phyloP scores from a whole-genome alignment of 2,888 invertebrate genomes.

The Sturmia bella region DNA sequence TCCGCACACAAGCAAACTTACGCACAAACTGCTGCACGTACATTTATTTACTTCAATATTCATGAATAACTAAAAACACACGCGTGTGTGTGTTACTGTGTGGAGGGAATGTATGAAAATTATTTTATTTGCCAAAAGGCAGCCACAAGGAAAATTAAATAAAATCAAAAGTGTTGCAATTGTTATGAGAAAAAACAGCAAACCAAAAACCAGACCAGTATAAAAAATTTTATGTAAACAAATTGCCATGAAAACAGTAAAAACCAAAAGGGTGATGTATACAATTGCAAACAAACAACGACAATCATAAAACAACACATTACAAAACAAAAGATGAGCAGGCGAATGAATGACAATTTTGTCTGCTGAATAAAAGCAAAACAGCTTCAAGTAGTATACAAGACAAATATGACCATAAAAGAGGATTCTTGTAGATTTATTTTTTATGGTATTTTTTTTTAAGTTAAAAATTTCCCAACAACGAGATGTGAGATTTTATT shows the following conservation, averaged over 20 bases:
- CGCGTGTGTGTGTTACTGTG: background rate
- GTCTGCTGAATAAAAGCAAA: background rate
- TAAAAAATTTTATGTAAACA: slow-evolving; percentile 17
- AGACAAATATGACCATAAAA: too few relatives aligned
- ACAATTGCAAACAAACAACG: slow-evolving; percentile 38
- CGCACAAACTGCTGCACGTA: background rate
- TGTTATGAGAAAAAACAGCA: slow-evolving; percentile 30
- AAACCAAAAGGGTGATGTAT: slow-evolving; percentile 8
- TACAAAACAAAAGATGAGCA: background rate
- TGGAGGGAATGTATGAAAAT: slow-evolving; percentile 30
- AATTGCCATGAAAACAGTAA: background rate
- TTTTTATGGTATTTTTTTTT: too few relatives aligned
- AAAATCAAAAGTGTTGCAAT: slow-evolving; percentile 66
- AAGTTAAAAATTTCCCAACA: too few relatives aligned
- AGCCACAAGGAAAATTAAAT: slow-evolving; percentile 68
- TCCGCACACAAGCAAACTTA: slow-evolving; percentile 8
- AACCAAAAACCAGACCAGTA: slow-evolving; percentile 14
- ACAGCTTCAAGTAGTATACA: background rate
- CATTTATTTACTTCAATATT: slow-evolving; percentile 13
- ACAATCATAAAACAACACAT: slow-evolving; percentile 6
- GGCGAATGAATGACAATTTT: slow-evolving; percentile 1
- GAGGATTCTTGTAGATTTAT: too few relatives aligned
- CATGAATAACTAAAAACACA: background rate
- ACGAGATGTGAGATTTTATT: too few relatives aligned
- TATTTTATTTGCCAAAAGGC: slow-evolving; percentile 65